Evolutionary conservation across 2,888 invertebrate species (phyloP).

Genomic region (Orthosia incerta): DNA sequence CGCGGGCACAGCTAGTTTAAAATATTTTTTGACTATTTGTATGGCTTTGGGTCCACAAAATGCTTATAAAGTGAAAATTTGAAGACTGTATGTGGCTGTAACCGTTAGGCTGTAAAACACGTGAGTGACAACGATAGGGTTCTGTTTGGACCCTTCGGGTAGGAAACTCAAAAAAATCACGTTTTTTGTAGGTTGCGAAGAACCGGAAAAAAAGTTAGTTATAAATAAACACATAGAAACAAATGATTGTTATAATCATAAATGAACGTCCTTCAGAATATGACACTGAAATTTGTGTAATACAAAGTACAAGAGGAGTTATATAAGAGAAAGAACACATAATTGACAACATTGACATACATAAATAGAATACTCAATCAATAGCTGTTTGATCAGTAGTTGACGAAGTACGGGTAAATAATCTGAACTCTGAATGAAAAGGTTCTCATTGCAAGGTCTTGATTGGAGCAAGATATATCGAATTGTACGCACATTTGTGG

Average conservation of each 20-base stretch:
- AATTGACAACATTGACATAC: slow-evolving; percentile 15
- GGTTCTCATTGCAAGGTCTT: slow-evolving; percentile 20
- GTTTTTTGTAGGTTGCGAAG: not conserved
- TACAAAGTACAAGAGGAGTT: slow-evolving; percentile 8
- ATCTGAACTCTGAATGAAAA: slow-evolving; percentile 51
- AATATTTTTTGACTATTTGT: too few species aligned
- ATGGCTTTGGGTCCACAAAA: too few species aligned
- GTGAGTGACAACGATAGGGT: too few species aligned
- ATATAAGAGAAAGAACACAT: slow-evolving; percentile 10
- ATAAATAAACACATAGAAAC: slow-evolving; percentile 1
- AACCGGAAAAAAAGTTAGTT: not conserved
- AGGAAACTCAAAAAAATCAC: not conserved
- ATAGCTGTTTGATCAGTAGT: slow-evolving; percentile 26
- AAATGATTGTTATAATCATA: not conserved
- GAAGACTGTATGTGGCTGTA: too few species aligned
- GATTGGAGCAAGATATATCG: slow-evolving; percentile 6
- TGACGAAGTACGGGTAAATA: slow-evolving; percentile 49
- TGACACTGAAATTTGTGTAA: slow-evolving; percentile 16
- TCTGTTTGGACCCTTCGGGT: too few species aligned
- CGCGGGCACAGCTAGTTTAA: too few species aligned
- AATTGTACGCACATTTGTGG: slow-evolving; percentile 1
- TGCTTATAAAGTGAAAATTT: too few species aligned
- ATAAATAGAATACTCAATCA: slow-evolving; percentile 23
- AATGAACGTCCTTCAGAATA: not conserved
- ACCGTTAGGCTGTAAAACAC: too few species aligned